Evolutionary conservation across 92 coral and sea anemone genomes (phyloP).

Genomic region (Parazoanthus atlanticus): DNA sequence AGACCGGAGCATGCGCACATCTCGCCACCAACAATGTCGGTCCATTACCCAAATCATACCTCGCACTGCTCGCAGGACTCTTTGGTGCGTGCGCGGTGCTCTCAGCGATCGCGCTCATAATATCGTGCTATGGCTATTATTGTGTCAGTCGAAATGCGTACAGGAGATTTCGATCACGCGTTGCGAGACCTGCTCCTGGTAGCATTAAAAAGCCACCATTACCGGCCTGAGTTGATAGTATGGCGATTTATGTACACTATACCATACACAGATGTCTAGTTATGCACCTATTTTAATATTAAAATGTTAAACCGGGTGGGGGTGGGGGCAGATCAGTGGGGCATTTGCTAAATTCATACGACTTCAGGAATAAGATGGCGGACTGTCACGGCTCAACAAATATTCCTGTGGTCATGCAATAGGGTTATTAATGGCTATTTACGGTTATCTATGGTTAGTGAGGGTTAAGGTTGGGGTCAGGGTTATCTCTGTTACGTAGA

Average conservation of each 20-base stretch:
- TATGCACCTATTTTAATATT: too few species aligned
- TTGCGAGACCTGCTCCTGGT: background rate
- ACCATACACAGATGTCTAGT: background rate
- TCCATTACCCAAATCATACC: slow-evolving; percentile 47
- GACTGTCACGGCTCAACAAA: too few species aligned
- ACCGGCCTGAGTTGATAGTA: background rate
- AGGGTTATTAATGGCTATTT: too few species aligned
- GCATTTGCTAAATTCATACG: too few species aligned
- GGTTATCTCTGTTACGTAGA: too few species aligned
- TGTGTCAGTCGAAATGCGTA: background rate
- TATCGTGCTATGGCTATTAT: slow-evolving; percentile 36
- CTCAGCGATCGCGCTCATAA: slow-evolving; percentile 36
- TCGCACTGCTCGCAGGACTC: slow-evolving; percentile 52
- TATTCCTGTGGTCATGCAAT: too few species aligned
- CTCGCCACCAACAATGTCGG: slow-evolving; percentile 34
- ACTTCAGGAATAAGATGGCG: too few species aligned
- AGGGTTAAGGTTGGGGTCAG: too few species aligned
- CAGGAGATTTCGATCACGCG: background rate
- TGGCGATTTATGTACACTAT: too few species aligned
- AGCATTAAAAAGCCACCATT: background rate
- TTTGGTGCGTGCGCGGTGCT: slow-evolving; percentile 49
- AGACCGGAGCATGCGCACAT: slow-evolving; percentile 34
- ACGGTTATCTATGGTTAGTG: too few species aligned
- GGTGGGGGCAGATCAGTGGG: too few species aligned
- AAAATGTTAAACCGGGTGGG: too few species aligned